phyloP scores from a whole-genome alignment of 2,113 vertebrate genomes.

The Muscicapa adusta region DNA sequence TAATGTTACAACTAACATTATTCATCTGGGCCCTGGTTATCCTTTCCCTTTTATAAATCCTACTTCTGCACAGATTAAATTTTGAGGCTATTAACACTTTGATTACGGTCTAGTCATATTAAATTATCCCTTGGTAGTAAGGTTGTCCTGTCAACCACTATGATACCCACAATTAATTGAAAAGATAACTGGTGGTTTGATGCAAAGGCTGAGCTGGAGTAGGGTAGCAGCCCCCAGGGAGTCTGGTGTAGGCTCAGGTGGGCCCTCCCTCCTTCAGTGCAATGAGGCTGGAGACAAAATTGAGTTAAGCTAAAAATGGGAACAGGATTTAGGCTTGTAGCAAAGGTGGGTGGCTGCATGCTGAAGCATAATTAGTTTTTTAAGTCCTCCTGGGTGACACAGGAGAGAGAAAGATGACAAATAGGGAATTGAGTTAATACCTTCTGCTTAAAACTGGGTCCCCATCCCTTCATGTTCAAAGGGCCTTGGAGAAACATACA shows the following conservation, averaged over 20 bases:
- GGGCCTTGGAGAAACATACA: background rate
- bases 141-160: constrained; percentile 15
- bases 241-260: background rate
- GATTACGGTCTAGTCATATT: constrained; percentile 47
- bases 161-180: constrained; percentile 54
- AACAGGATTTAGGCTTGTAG: background rate
- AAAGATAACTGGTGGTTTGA: constrained; percentile 31
- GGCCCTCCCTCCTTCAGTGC: background rate
- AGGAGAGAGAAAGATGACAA: background rate
- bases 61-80: constrained; percentile 44
- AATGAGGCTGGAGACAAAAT: background rate
- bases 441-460: background rate
- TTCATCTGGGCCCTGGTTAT: constrained; percentile 40
- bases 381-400: background rate
- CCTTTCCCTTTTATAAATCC: constrained; percentile 50
- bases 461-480: rapidly evolving
- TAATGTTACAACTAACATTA: constrained; percentile 58
- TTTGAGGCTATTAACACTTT: constrained; percentile 58
- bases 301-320: background rate
- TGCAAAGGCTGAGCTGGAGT: background rate
- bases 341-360: background rate
- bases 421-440: background rate
- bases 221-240: background rate
- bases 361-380: background rate
- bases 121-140: constrained; percentile 54